These are phyloP conservation scores for Eurypyga helias DNA, from an alignment of 2,113 vertebrate genomes.

Conservation along the genomic window DNA sequence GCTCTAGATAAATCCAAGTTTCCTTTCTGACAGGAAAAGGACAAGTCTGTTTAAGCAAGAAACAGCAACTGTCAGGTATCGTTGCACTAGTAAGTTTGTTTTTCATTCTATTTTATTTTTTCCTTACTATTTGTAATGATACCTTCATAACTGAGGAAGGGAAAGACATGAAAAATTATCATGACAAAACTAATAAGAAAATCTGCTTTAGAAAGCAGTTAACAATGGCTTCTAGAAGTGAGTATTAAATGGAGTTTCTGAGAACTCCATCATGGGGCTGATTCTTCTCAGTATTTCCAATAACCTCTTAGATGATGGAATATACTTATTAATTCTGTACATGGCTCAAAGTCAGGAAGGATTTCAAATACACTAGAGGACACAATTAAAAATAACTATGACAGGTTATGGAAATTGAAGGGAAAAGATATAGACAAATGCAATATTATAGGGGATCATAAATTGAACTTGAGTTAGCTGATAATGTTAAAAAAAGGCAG, in stretches of 20 bases:
- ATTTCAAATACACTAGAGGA: neutral
- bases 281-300: neutral
- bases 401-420: neutral
- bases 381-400: neutral
- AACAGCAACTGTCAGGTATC: neutral
- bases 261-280: neutral
- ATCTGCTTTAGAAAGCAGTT: neutral
- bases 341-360: neutral
- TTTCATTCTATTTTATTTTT: neutral
- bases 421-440: neutral
- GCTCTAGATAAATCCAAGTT: neutral
- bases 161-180: neutral
- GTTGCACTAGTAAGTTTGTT: neutral
- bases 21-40: neutral
- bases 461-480: neutral
- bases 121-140: neutral
- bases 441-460: neutral
- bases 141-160: neutral
- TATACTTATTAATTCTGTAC: neutral
- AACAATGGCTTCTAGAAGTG: neutral
- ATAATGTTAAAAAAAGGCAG: neutral
- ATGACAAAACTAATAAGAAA: neutral
- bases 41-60: neutral
- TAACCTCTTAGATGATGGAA: neutral
- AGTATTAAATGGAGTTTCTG: neutral